These are phyloP conservation scores for Drosophila robusta DNA, from an alignment of 2,888 invertebrate species.

Conservation along the genomic window DNA sequence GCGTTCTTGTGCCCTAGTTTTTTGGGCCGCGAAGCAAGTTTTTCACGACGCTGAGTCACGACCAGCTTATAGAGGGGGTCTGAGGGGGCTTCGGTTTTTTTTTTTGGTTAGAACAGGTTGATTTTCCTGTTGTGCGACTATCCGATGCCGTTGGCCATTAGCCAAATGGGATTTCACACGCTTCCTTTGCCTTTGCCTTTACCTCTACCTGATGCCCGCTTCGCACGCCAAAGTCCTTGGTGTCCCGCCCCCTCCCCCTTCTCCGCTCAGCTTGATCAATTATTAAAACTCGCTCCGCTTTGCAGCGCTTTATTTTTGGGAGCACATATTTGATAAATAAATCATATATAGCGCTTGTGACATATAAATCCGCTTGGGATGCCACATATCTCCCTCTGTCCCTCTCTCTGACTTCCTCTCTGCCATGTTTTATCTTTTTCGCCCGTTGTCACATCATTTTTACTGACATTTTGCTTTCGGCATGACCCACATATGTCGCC, in stretches of 20 bases:
- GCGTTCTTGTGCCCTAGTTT: conserved; percentile 70
- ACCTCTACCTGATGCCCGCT: conserved; percentile 12
- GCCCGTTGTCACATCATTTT: conserved; percentile 30
- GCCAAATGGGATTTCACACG: conserved; percentile 80
- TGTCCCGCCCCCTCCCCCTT: neutral
- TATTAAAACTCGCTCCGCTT: conserved; percentile 65
- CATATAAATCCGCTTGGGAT: conserved; percentile 36
- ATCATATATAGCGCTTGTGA: conserved; percentile 16
- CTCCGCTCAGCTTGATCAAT: conserved; percentile 58
- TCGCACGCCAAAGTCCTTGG: conserved; percentile 18
- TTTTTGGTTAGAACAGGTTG: conserved; percentile 70
- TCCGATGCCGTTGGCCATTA: conserved; percentile 70
- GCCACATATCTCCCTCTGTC: neutral
- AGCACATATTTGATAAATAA: conserved; percentile 10
- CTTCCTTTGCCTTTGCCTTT: conserved; percentile 55
- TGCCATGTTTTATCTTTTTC: conserved; percentile 22
- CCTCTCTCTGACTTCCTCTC: no score
- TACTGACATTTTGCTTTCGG: conserved; percentile 17
- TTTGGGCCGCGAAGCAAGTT: conserved; percentile 50
- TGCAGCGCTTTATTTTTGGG: conserved; percentile 22
- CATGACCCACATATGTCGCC: conserved; percentile 35
- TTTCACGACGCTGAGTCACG: conserved; percentile 55
- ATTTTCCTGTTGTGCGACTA: conserved; percentile 65
- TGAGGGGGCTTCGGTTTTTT: conserved; percentile 5
- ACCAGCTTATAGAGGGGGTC: neutral